These are phyloP conservation scores for Oikopleura dioica DNA, from an alignment of 23 tunicate genomes.

Conservation along the genomic window DNA sequence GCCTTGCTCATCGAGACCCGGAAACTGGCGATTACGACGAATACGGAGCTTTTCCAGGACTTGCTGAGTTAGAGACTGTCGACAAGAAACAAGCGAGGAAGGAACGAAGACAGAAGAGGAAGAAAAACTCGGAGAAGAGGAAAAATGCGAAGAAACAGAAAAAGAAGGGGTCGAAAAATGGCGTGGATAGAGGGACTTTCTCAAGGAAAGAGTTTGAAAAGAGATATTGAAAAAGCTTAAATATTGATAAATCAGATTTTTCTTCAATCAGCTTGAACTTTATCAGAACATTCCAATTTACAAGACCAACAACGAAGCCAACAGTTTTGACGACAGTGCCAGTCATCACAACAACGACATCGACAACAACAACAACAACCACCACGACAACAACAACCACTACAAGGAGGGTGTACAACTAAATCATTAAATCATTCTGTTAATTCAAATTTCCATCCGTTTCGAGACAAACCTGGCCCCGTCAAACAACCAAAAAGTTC, in stretches of 20 bases:
- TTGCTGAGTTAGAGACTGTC: background rate
- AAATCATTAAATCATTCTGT: too few relatives aligned
- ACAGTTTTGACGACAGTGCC: background rate
- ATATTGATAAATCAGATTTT: too few relatives aligned
- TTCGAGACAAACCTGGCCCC: too few relatives aligned
- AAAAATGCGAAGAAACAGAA: background rate
- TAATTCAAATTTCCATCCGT: too few relatives aligned
- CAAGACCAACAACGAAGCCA: too few relatives aligned
- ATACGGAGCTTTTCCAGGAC: background rate
- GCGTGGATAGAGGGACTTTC: too few relatives aligned
- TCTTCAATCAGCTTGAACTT: too few relatives aligned
- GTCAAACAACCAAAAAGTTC: background rate
- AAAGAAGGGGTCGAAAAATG: background rate
- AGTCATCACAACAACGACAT: background rate
- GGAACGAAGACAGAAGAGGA: background rate
- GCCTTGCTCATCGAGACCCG: background rate
- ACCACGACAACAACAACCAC: background rate
- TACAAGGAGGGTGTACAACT: too few relatives aligned
- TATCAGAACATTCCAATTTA: too few relatives aligned
- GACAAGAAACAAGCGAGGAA: background rate
- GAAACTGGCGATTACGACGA: slow-evolving; percentile 13
- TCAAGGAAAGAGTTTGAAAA: too few relatives aligned
- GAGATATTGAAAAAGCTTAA: too few relatives aligned
- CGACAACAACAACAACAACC: background rate
- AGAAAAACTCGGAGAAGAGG: background rate